A percentile compares a stretch with the other conserved stretches of the same genome.
Conservation (phyloP, 2,797 vertebrate genomes). For the Neosilurus mollespiculum region DNA sequence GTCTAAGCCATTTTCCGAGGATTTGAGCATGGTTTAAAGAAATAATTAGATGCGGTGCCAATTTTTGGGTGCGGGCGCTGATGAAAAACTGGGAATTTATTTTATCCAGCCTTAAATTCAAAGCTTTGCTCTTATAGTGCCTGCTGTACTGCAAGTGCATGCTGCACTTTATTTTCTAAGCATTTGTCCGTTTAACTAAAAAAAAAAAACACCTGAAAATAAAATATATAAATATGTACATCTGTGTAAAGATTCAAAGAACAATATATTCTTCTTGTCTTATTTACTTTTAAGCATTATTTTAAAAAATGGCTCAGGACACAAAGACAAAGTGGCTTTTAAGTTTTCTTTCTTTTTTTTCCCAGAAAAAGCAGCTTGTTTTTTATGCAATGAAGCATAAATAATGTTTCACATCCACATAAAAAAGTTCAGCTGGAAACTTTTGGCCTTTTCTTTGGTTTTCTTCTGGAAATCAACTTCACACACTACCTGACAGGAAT, state of each 20-base stretch:
- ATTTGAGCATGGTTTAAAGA: no score
- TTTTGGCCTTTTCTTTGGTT: slow-evolving; percentile 14
- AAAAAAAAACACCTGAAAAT: background rate
- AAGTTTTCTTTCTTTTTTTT: background rate
- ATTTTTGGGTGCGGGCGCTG: no score
- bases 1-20: no score
- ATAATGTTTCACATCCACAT: background rate
- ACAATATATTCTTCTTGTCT: background rate
- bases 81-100: no score
- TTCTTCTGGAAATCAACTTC: background rate
- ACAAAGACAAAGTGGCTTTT: slow-evolving; percentile 24
- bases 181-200: background rate
- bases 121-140: background rate
- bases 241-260: background rate
- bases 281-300: background rate
- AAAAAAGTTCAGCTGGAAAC: background rate
- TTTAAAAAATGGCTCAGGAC: background rate
- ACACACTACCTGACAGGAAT: background rate
- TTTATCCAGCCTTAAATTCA: background rate
- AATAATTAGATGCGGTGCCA: no score
- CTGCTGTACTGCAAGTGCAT: background rate
- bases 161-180: background rate
- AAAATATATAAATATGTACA: background rate
- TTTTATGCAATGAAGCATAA: background rate
- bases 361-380: background rate